phyloP scores from a whole-genome alignment of 2,888 invertebrate species.

The Bembecia ichneumoniformis region DNA sequence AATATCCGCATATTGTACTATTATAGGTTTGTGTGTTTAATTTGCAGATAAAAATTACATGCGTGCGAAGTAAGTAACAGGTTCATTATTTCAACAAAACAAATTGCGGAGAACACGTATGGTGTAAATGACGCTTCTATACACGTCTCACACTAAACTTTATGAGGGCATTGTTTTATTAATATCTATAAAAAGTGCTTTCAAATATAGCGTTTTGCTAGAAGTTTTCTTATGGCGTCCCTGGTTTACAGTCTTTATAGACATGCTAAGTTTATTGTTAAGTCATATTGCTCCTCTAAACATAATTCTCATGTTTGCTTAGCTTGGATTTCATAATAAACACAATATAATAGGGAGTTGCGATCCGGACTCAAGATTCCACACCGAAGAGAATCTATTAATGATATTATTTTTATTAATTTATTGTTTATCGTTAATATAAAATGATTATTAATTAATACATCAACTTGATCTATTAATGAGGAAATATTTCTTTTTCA shows the following conservation, averaged over 20 bases:
- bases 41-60: too few relatives aligned
- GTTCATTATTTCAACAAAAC: too few relatives aligned
- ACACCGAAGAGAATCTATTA: too few relatives aligned
- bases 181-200: slow-evolving; percentile 66
- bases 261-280: slow-evolving; percentile 39
- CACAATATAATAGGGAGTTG: neutral
- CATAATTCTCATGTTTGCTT: neutral
- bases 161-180: slow-evolving; percentile 64
- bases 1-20: too few relatives aligned
- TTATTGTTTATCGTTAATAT: too few relatives aligned
- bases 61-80: too few relatives aligned
- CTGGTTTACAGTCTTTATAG: slow-evolving; percentile 45
- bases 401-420: too few relatives aligned
- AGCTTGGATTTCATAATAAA: neutral
- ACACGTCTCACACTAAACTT: slow-evolving; percentile 42
- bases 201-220: slow-evolving; percentile 43
- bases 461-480: too few relatives aligned
- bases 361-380: too few relatives aligned
- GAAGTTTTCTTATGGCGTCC: slow-evolving; percentile 39
- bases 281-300: neutral
- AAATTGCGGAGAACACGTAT: slow-evolving; percentile 10
- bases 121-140: slow-evolving; percentile 14
- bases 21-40: too few relatives aligned
- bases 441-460: too few relatives aligned
- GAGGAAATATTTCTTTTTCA: slow-evolving; percentile 24